These are phyloP conservation scores for Drosophila colorata DNA, from an alignment of 2,888 invertebrate genomes.

Conservation along the genomic window DNA sequence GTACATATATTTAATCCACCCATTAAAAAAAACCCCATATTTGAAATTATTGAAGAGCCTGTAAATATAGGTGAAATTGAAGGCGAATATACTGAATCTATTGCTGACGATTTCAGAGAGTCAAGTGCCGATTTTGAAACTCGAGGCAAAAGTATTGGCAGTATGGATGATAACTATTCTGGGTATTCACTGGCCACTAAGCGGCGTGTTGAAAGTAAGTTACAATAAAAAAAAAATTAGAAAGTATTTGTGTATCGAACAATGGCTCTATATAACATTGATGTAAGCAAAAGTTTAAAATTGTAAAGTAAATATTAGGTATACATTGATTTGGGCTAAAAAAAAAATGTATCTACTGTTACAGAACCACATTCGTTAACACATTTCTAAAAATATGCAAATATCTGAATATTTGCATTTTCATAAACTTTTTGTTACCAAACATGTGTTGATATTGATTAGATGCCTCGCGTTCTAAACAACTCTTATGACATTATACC, in stretches of 20 bases:
- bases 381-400: background rate
- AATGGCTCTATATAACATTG: constrained; percentile 12
- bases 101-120: constrained; percentile 82
- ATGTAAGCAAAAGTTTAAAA: background rate
- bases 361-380: no score
- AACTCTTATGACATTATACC: background rate
- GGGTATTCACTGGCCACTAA: constrained; percentile 88
- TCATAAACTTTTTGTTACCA: constrained; percentile 8
- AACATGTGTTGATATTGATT: constrained; percentile 36
- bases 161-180: constrained; percentile 85
- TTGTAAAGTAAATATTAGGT: background rate
- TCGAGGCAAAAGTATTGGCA: constrained; percentile 79
- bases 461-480: constrained; percentile 28
- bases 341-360: background rate
- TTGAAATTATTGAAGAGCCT: constrained; percentile 84
- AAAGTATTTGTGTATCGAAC: constrained; percentile 9
- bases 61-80: constrained; percentile 61
- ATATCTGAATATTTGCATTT: background rate
- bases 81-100: constrained; percentile 80
- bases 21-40: constrained; percentile 83
- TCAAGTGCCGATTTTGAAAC: constrained; percentile 79
- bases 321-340: background rate
- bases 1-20: constrained; percentile 84
- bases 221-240: constrained; percentile 12
- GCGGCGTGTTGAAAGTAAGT: constrained; percentile 85